Evolutionary conservation across 2,888 invertebrate species (phyloP).

Genomic region (Pheosia gnoma): DNA sequence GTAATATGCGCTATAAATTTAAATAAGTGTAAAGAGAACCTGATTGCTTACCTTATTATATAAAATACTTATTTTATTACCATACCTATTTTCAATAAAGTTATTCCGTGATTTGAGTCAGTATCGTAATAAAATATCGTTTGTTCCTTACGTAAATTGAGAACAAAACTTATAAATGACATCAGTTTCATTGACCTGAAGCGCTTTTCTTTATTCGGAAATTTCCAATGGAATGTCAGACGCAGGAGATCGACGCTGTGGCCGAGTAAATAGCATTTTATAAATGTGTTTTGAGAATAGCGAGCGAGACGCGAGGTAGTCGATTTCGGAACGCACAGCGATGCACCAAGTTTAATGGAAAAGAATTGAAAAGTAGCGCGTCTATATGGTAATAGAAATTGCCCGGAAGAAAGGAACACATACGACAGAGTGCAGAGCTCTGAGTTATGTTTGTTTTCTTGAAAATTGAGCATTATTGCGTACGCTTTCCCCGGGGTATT

Average conservation of each 20-base stretch:
- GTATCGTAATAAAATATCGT: conserved; percentile 17
- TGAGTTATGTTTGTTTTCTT: conserved; percentile 82
- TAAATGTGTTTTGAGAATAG: conserved; percentile 80
- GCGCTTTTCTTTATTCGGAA: conserved; percentile 66
- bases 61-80: conserved; percentile 24
- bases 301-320: conserved; percentile 58
- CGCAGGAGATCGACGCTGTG: conserved; percentile 70
- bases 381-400: conserved; percentile 85
- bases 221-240: conserved; percentile 79
- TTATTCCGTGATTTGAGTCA: conserved; percentile 22
- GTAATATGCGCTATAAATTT: conserved; percentile 34
- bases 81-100: conserved; percentile 21
- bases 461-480: conserved; percentile 81
- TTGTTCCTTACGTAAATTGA: conserved; percentile 37
- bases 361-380: conserved; percentile 84
- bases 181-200: conserved; percentile 70
- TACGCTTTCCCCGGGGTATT: conserved; percentile 63
- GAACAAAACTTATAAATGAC: conserved; percentile 53
- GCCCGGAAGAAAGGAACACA: conserved; percentile 82
- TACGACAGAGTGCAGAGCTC: conserved; percentile 78
- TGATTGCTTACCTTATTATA: conserved; percentile 20
- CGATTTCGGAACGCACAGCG: conserved; percentile 73
- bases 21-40: conserved; percentile 13
- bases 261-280: conserved; percentile 81
- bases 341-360: conserved; percentile 84